Percentiles rank a stretch among this genome's conserved stretches.
Evolutionary conservation across 2,888 invertebrate species (phyloP).

Genomic region (Seladonia tumulorum): DNA sequence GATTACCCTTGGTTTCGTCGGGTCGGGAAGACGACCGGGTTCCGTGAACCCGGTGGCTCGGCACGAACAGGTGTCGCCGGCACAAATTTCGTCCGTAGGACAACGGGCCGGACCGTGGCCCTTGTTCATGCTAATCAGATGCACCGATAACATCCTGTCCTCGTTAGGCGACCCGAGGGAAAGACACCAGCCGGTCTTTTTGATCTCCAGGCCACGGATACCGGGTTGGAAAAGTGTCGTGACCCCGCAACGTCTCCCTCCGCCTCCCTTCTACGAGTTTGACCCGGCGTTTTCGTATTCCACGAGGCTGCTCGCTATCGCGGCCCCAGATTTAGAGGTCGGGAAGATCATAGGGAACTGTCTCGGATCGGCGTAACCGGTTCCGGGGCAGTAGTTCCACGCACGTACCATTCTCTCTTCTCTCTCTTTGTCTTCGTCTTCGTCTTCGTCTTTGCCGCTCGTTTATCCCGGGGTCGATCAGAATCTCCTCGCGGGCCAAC

Average conservation of each 20-base stretch:
- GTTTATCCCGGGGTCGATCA: conserved; percentile 26
- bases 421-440: neutral
- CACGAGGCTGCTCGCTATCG: conserved; percentile 24
- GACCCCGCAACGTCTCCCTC: conserved; percentile 15
- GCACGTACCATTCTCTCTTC: conserved; percentile 5
- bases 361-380: conserved; percentile 36
- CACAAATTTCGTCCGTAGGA: conserved; percentile 27
- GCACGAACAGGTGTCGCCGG: conserved; percentile 44
- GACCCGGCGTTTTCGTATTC: conserved; percentile 42
- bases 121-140: conserved; percentile 47
- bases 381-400: conserved; percentile 16
- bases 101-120: neutral
- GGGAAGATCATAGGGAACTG: conserved; percentile 15
- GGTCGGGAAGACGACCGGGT: neutral
- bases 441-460: neutral
- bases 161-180: conserved; percentile 42
- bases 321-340: conserved; percentile 34
- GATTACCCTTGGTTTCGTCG: conserved; percentile 13
- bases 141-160: conserved; percentile 48
- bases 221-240: conserved; percentile 34
- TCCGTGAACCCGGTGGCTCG: neutral
- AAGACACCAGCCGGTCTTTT: conserved; percentile 14
- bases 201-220: neutral
- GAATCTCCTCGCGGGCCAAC: conserved; percentile 2
- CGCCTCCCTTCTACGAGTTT: neutral